Base-by-base conservation (phyloP, 1,140 invertebrate genomes). In the Thaumatotibia leucotreta region DNA sequence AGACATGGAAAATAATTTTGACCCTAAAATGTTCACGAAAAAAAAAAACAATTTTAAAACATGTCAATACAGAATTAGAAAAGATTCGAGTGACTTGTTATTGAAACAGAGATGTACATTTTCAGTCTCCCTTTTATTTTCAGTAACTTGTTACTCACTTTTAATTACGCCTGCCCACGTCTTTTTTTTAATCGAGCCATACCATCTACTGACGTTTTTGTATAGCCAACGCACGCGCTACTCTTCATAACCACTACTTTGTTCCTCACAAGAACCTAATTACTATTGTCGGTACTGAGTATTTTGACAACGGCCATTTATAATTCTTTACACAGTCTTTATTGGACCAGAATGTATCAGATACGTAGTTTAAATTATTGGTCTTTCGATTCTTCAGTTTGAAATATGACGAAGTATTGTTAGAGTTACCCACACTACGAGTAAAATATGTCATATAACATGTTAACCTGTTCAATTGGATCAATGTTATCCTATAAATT, bases 231-330 rank as follows among this genome's bases (percentile, higher is more conserved):
- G 83, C 85, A 88, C 87, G 84, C 84, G 85, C 82, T 76, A 54
- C 27, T 63, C 66, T 68, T 70, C 78, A 75, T 71, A 49, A 68
- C 66, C 66, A 35, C 66, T 67, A 74, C 84, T 84, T 90, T 88
- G 85, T 90, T 82, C 79, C 68, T 63, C 76, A 90, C 85, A 89
- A 90, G 81, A 84, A 77, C 63, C 84, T 88, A 88, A 90, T 90
- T 88, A 90, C 80, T 72, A 88, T 84, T 88, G 86, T n/a, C n/a
- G n/a, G n/a, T 90, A 82, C 79, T 74, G 74, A 79, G 84, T 85
- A 83, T 89, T 90, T 89, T 87, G 86, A 90, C 88, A 90, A 84
- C 76, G 58, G 72, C 81, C 77, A 90, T 90, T 90, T 90, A 86
- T 90, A 84, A 89, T 73, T 75, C 70, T 77, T 81, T 73, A 32